A percentile compares a stretch with the other conserved stretches of the same genome.
Conservation (phyloP, 2,113 vertebrate species). For the Cyanoramphus novaezelandiae region DNA sequence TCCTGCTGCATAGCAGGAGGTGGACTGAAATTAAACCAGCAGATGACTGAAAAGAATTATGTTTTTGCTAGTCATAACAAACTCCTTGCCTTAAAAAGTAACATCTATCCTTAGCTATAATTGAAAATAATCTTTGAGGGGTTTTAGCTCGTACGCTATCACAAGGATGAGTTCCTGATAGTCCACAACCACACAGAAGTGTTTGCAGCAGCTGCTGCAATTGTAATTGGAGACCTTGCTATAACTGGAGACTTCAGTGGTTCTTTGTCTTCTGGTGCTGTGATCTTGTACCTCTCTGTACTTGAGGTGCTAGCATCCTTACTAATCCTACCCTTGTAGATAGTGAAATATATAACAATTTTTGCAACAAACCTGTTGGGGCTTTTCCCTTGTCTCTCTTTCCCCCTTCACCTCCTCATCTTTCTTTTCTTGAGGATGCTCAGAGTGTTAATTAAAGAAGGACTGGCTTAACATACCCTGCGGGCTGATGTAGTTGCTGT, state of each 20-base stretch:
- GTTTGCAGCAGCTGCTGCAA: neutral
- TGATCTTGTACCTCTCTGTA: neutral
- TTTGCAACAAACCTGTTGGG: neutral
- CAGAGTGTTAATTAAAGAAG: neutral
- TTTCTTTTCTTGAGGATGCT: neutral
- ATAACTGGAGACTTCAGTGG: rapidly evolving
- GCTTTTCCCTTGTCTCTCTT: neutral
- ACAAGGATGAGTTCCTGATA: neutral
- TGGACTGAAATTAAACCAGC: neutral
- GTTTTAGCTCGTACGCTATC: neutral
- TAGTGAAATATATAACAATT: rapidly evolving
- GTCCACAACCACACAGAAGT: neutral
- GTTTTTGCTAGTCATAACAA: neutral
- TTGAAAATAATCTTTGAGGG: neutral
- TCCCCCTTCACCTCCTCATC: neutral
- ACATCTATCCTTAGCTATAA: neutral
- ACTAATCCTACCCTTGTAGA: neutral
- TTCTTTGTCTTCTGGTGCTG: rapidly evolving
- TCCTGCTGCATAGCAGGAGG: neutral
- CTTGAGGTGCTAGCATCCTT: neutral
- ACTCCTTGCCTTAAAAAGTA: neutral
- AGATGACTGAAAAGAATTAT: neutral
- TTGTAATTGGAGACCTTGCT: neutral
- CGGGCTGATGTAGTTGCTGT: neutral
- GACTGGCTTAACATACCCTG: neutral